Conservation (phyloP, 2,113 vertebrate genomes). For the Periophthalmus modestus region DNA sequence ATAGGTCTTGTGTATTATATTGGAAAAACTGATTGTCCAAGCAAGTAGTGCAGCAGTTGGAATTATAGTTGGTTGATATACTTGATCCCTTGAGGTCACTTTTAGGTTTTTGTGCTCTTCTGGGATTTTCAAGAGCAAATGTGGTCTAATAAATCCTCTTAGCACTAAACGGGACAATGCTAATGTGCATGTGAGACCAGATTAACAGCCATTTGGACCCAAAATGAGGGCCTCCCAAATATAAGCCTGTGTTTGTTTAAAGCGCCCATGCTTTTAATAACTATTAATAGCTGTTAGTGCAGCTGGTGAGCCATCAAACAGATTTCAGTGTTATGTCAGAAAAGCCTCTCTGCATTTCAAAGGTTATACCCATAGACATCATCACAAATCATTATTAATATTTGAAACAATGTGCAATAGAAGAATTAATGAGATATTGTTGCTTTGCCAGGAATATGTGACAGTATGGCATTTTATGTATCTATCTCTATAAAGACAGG, state of each 20-base stretch:
- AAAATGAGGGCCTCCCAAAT: conserved; percentile 45
- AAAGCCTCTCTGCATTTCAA: conserved; percentile 8
- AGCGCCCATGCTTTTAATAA: conserved; percentile 37
- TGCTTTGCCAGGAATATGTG: no score
- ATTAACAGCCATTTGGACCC: conserved; percentile 55
- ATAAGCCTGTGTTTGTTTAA: conserved; percentile 44
- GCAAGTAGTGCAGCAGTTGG: background rate
- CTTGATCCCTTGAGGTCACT: background rate
- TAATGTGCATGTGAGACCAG: conserved; percentile 51
- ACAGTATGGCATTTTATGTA: no score
- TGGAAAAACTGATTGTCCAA: background rate
- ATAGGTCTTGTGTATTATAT: background rate
- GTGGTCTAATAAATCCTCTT: conserved; percentile 37
- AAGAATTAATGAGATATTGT: no score
- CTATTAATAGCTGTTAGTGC: conserved; percentile 53
- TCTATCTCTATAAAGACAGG: no score
- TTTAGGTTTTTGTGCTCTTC: conserved; percentile 1
- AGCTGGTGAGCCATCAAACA: conserved; percentile 41
- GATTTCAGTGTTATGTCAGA: conserved; percentile 25
- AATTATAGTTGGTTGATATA: background rate
- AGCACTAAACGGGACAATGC: conserved; percentile 26
- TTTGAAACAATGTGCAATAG: no score
- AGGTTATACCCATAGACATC: background rate
- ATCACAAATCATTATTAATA: background rate
- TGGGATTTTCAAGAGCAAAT: conserved; percentile 12